Percentiles rank a stretch among this genome's conserved stretches.
phyloP scores from a whole-genome alignment of 2,888 invertebrate genomes.

The Parapristionchus giblindavisi region DNA sequence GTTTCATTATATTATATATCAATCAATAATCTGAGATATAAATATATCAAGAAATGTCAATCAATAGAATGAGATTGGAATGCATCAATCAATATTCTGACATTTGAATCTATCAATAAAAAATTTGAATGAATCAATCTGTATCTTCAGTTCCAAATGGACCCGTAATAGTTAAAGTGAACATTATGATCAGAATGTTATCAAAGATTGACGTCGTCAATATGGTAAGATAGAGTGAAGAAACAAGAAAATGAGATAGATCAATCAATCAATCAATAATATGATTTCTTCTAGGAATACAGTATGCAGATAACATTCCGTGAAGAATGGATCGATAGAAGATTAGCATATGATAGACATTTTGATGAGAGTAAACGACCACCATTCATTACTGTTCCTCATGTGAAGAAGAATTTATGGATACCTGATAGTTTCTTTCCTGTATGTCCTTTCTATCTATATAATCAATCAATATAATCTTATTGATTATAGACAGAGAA shows the following conservation, averaged over 20 bases:
- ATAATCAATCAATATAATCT: neutral
- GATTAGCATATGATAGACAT: slow-evolving; percentile 72
- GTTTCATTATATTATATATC: too few species aligned
- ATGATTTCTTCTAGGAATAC: slow-evolving; percentile 80
- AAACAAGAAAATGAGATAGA: neutral
- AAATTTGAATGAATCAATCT: neutral
- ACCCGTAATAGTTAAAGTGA: slow-evolving; percentile 94
- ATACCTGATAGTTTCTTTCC: slow-evolving; percentile 78
- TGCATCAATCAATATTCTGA: neutral
- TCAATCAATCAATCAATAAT: neutral
- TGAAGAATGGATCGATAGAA: slow-evolving; percentile 94
- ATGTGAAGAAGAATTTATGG: slow-evolving; percentile 84
- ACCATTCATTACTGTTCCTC: slow-evolving; percentile 66
- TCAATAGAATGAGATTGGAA: neutral
- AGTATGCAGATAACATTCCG: slow-evolving; percentile 95
- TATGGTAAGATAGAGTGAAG: slow-evolving; percentile 81
- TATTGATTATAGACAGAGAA: slow-evolving; percentile 88
- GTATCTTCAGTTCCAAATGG: slow-evolving; percentile 74
- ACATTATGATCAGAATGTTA: slow-evolving; percentile 97
- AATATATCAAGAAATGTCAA: neutral
- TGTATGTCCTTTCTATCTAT: slow-evolving; percentile 43
- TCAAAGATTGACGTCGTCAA: slow-evolving; percentile 98
- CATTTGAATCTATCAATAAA: neutral
- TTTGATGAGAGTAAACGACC: slow-evolving; percentile 60
- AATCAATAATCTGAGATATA: too few species aligned